Conservation (phyloP, 2,888 invertebrate species). For the Amblyteles armatorius region DNA sequence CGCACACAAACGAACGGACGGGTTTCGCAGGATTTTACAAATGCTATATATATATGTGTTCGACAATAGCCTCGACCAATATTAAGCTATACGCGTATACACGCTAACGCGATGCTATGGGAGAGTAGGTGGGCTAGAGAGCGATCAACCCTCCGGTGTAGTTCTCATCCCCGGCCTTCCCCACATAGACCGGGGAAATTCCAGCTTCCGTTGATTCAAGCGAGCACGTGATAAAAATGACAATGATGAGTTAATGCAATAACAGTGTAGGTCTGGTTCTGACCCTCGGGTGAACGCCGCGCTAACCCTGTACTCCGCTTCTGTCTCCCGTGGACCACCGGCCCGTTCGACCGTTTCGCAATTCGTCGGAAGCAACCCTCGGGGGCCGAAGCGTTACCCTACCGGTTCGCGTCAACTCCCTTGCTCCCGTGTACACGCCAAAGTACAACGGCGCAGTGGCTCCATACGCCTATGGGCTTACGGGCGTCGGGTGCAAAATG, state of each 20-base stretch:
- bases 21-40: conserved; percentile 52
- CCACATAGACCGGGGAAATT: conserved; percentile 25
- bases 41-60: conserved; percentile 47
- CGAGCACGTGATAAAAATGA: conserved; percentile 84
- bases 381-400: conserved; percentile 65
- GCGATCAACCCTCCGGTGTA: conserved; percentile 38
- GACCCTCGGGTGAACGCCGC: conserved; percentile 69
- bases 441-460: conserved; percentile 42
- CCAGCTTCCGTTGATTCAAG: conserved; percentile 80
- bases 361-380: conserved; percentile 71
- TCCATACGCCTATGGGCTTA: conserved; percentile 44
- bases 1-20: conserved; percentile 47
- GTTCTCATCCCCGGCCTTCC: conserved; percentile 27
- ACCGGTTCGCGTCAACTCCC: conserved; percentile 52
- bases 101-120: conserved; percentile 44
- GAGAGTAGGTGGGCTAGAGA: conserved; percentile 45
- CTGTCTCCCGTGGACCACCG: conserved; percentile 41
- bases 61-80: conserved; percentile 40
- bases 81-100: conserved; percentile 18
- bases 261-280: conserved; percentile 80
- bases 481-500: conserved; percentile 31
- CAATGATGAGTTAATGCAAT: conserved; percentile 84
- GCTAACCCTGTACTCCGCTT: conserved; percentile 25
- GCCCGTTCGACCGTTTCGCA: conserved; percentile 73
- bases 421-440: conserved; percentile 30